Base-by-base conservation (phyloP, 2,888 invertebrate species). In the Agriotes lineatus region DNA sequence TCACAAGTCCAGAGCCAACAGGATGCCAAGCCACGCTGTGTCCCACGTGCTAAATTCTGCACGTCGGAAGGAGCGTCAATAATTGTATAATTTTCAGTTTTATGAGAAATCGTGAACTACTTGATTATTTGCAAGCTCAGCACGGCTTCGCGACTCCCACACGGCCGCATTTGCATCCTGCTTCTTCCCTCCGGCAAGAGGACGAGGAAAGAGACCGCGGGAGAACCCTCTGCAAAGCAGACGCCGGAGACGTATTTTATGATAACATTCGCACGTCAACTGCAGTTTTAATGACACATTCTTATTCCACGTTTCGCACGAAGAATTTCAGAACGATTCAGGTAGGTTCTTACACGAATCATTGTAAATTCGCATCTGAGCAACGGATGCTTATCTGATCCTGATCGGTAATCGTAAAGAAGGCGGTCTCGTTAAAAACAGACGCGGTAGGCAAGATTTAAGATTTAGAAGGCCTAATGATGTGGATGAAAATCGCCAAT, bases 221-320 rank as follows among this genome's bases (percentile, higher is more conserved):
- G 20, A 56, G 20, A 59, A 45, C 44, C 42, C 52, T 66, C 67
- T 63, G 66, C 42, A 71, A 67, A 68, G 60, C 33, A 62, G 59
- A 71, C 65, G 59, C 57, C 64, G 39, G 48, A 57, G 52, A 58
- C 56, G 67, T 75, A 72, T 70, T 74, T 78, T 78, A 78, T 77
- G 75, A 77, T 72, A 76, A 77, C 79, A 79, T 81, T 80, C 78
- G 77, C 80, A 79, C 79, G 79, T 81, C 77, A 79, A 70, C 75
- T 73, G 70, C 75, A 70, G 76, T 76, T 79, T 80, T 81, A 81
- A 81, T 78, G 79, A 79, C 78, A 77, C 81, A 79, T 79, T 81
- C 80, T 78, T 80, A 81, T 81, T 81, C 79, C 80, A 78, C 80
- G 81, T 78, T 81, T 81, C 77, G 79, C 74, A 74, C 76, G 75